These are phyloP conservation scores for Heliothis virescens DNA, from an alignment of 1,140 invertebrate genomes.

Conservation along the genomic window DNA sequence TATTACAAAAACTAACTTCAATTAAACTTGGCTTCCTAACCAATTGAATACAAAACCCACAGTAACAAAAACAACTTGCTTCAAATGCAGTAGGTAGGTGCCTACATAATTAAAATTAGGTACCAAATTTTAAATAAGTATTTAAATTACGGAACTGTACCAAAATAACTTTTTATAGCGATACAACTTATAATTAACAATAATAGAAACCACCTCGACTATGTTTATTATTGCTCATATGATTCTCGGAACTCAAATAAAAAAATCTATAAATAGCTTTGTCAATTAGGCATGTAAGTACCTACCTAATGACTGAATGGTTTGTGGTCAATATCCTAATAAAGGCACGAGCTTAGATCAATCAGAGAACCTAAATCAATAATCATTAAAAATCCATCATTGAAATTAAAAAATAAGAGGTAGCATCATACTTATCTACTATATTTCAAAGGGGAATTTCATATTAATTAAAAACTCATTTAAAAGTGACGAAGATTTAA, in stretches of 20 bases:
- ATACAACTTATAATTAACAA: not conserved
- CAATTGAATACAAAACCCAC: conserved; percentile 1
- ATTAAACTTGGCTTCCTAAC: conserved; percentile 14
- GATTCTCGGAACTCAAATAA: no score
- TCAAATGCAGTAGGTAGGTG: not conserved
- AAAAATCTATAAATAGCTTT: conserved; percentile 4
- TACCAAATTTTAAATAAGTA: not conserved
- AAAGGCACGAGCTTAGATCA: not conserved
- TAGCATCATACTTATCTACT: no score
- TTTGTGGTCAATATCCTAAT: conserved; percentile 5
- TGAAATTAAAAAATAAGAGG: not conserved
- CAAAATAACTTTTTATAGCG: not conserved
- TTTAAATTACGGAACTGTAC: not conserved
- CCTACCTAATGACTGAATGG: not conserved
- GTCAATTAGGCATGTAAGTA: not conserved
- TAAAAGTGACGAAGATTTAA: not conserved
- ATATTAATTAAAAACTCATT: conserved; percentile 1
- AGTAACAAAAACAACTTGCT: not conserved
- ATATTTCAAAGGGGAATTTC: not conserved
- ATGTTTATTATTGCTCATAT: no score
- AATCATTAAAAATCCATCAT: conserved; percentile 1
- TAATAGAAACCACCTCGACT: not conserved
- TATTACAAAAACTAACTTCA: not conserved
- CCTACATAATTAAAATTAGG: not conserved
- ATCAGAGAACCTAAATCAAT: conserved; percentile 6